Evolutionary conservation across 2,888 invertebrate species (phyloP).

Genomic region (Pinctada fucata): DNA sequence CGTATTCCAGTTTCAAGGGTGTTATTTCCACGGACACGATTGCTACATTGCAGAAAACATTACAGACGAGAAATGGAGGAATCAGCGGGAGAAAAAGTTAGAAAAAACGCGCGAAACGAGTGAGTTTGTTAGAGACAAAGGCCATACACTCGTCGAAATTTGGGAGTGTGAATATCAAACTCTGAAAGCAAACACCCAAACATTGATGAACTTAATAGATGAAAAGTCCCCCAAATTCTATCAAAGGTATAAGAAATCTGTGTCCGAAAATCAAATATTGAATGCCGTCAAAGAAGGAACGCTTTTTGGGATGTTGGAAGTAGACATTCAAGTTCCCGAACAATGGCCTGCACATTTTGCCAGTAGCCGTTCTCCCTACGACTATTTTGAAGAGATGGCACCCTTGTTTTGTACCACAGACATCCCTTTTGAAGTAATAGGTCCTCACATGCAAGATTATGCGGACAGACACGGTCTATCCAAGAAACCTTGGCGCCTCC

Average conservation of each 20-base stretch:
- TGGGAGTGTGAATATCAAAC: conserved; percentile 23
- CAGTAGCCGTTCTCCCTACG: neutral
- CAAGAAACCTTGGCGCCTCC: neutral
- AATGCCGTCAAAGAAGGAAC: conserved; percentile 29
- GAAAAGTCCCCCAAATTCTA: neutral
- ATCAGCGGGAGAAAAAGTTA: neutral
- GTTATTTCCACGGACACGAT: conserved; percentile 26
- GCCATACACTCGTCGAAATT: conserved; percentile 21
- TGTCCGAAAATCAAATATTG: conserved; percentile 25
- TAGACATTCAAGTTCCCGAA: conserved; percentile 40
- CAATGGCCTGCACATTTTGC: conserved; percentile 21
- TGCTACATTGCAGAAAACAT: conserved; percentile 12
- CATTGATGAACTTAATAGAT: too few relatives aligned
- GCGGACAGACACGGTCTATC: neutral
- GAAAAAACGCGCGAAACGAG: conserved; percentile 16
- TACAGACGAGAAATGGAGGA: neutral
- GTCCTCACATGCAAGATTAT: neutral
- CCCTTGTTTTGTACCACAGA: neutral
- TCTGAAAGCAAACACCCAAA: neutral
- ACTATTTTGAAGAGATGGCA: conserved; percentile 20
- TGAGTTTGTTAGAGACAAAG: neutral
- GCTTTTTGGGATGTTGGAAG: conserved; percentile 42
- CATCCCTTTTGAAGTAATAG: neutral
- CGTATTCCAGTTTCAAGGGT: conserved; percentile 35
- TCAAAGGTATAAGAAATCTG: conserved; percentile 3